Base-by-base conservation (phyloP, 2,888 invertebrate species). In the Hololepta plana region DNA sequence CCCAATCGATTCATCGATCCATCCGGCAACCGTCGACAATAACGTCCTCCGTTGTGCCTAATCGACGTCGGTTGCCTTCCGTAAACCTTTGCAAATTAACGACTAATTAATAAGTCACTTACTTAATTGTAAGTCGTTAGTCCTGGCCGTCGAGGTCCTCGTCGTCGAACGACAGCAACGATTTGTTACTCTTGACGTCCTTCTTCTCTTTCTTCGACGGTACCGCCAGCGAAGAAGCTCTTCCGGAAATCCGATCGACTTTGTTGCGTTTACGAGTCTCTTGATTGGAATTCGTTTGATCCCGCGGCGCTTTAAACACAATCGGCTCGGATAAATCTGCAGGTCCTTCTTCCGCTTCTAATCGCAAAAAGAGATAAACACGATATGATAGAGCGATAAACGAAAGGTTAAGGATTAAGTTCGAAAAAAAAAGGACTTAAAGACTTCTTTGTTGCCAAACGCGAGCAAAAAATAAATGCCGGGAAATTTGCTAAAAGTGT, bases 241-340 rank as follows among this genome's bases (percentile, higher is more conserved):
- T 8, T 11, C 21, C 29, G 31, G 32, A 32, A 32, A 35, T 34
- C 22, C 3, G 21, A 27, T 25, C 15, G 37, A 31, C n/a, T n/a
- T n/a, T n/a, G n/a, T n/a, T n/a, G n/a, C n/a, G 7, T 17, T 17
- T 17, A 17, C 17, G 7, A n/a, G n/a, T 17, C 17, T 17, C 7
- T 17, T 7, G 7, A 17, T 7, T n/a, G 9, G 25, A 8, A 15
- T 31, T 17, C 13, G 40, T 40, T 17, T 37, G 32, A 36, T 52
- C 50, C 22, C 38, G 37, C 2, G 47, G 45, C 21, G 51, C 48
- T 43, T 59, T 59, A 39, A 72, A 72, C 32, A 72, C 53, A 31
- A 73, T 59, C 20, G 61, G 62, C 37, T 64, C 55, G 27, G 44
- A 57, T 35, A 73, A 51, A 51, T 73, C 69, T 19, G 72, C 72